Evolutionary conservation across 2,888 invertebrate species (phyloP).

Genomic region (Cheiracanthium punctorium): DNA sequence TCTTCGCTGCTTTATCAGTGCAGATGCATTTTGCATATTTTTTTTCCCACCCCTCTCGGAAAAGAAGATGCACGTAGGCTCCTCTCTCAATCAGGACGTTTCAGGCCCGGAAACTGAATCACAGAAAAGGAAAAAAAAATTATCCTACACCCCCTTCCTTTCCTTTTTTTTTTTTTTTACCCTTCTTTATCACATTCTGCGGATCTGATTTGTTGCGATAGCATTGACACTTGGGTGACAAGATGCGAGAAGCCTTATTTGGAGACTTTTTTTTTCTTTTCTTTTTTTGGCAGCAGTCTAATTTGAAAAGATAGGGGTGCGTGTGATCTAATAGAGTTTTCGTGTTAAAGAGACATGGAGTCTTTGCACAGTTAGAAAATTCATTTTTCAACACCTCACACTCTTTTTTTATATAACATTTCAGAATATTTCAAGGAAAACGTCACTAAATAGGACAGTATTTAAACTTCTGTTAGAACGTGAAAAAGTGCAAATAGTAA

Average conservation of each 20-base stretch:
- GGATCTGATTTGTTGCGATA: neutral
- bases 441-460: no score
- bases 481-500: no score
- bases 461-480: no score
- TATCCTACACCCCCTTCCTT: neutral
- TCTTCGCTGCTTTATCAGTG: neutral
- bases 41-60: neutral
- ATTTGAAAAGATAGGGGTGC: no score
- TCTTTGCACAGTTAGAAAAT: no score
- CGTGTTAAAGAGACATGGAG: no score
- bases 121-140: conserved; percentile 41
- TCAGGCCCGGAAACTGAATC: neutral
- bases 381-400: no score
- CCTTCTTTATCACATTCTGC: neutral
- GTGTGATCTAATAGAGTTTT: no score
- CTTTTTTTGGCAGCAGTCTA: no score
- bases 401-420: no score
- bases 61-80: neutral
- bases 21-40: conserved; percentile 66
- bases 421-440: no score
- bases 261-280: neutral
- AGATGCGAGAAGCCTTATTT: neutral
- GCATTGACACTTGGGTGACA: neutral
- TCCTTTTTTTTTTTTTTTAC: neutral
- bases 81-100: neutral